phyloP scores from a whole-genome alignment of 2,888 invertebrate genomes.

The Ichneumoninae sp. region DNA sequence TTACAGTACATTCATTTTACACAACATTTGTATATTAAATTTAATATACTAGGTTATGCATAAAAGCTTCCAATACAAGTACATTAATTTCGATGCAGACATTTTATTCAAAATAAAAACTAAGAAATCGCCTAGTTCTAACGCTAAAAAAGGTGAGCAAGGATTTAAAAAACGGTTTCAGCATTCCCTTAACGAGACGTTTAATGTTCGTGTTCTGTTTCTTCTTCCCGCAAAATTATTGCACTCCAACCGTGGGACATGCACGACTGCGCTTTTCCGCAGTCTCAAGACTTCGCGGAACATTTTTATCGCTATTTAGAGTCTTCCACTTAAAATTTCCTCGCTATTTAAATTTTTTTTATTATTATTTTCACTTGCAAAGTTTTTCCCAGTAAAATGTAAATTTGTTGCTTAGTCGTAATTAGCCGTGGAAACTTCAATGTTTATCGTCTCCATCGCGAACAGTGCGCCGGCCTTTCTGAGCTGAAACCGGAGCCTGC shows the following conservation, averaged over 20 bases:
- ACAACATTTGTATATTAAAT: no score
- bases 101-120: no score
- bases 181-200: neutral
- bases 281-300: constrained; percentile 44
- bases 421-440: constrained; percentile 43
- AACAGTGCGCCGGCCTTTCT: constrained; percentile 1
- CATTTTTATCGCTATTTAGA: constrained; percentile 26
- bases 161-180: no score
- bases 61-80: no score
- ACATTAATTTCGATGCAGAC: no score
- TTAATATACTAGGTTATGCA: no score
- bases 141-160: no score
- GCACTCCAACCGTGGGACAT: neutral
- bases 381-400: constrained; percentile 31
- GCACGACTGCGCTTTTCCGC: neutral
- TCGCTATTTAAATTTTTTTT: constrained; percentile 27
- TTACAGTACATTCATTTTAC: no score
- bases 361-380: neutral
- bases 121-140: no score
- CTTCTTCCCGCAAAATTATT: neutral
- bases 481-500: neutral
- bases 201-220: neutral
- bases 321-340: neutral
- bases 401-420: constrained; percentile 44
- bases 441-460: constrained; percentile 51